Percentiles rank a stretch among this genome's conserved stretches.
Conservation (phyloP, 1,140 invertebrate genomes). For the Listronotus bonariensis region DNA sequence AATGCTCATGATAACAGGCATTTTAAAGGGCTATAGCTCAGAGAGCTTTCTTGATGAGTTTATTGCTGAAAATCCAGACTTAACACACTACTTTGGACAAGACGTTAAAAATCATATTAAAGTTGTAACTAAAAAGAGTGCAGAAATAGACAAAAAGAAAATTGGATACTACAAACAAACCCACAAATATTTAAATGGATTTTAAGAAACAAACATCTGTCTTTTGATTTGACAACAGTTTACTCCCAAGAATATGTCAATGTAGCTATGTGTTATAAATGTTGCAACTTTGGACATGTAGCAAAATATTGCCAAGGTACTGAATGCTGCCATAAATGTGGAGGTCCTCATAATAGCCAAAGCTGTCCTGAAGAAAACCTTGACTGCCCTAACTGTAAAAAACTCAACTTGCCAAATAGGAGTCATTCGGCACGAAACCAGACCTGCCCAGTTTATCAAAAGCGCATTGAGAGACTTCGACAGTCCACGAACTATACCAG, state of each 20-base stretch:
- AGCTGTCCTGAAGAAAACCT: not conserved
- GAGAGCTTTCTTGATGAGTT: not conserved
- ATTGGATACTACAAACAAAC: not conserved
- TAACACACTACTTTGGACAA: not conserved
- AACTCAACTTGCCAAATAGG: not conserved
- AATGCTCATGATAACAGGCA: constrained; percentile 1
- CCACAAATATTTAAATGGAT: not conserved
- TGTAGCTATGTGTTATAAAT: not conserved
- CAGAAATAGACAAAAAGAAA: not conserved
- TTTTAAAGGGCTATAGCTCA: not conserved
- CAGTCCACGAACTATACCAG: too few relatives aligned
- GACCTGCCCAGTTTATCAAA: not conserved
- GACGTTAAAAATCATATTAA: not conserved
- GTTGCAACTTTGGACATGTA: not conserved
- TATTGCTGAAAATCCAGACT: too few relatives aligned
- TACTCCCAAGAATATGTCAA: not conserved
- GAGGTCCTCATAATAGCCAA: too few relatives aligned
- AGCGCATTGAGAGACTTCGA: not conserved
- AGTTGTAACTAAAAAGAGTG: not conserved
- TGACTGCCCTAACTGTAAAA: not conserved
- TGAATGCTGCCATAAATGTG: too few relatives aligned
- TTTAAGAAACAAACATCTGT: not conserved
- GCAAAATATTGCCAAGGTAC: not conserved
- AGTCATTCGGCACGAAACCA: not conserved
- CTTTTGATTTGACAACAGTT: not conserved